Evolutionary conservation across 64 coral and sea anemone species (phyloP), one percentile per base, ranked within the genome.

Genomic region (Porites australiensis): DNA sequence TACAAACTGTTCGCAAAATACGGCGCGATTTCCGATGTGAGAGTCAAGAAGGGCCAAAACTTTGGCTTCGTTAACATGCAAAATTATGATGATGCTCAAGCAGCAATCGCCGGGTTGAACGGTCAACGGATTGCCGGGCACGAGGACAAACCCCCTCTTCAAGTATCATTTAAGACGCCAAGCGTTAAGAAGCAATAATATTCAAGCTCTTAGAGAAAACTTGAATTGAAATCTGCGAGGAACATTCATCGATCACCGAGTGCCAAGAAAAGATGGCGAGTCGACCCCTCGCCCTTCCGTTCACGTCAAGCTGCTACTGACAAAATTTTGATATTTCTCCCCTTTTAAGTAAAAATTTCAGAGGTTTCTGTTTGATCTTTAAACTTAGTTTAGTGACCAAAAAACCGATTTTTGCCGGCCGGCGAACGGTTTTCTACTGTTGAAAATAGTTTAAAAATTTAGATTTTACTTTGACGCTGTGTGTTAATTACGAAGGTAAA

Each of bases 31-130:
- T 87, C 92, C 54, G 90, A 98, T 89, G 89, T 98, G 58, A 77
- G 90, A 87, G 86, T 98, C 74, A 98, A 98, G 89, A 89, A 89
- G 48, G 95, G 94, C 75, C 93, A 98, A 75, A 93, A 93, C 44
- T 98, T 94, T 78, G 95, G 95, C 79, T 98, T 98, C 92, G 92
- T 98, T 68, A 98, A 98, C 83, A 98, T 98, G 95, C 82, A 83
- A 59, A 98, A 85, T 86, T 98, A 98, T 46, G 95, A 98, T 27
- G 95, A 98, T 91, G 95, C 95, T 44, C 94, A 82, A 75, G 82
- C 81, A 68, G 95, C 95, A 15, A 98, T 98, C 75, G 90, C 89
- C 27, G 62, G 85, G 46, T 89, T 98, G 14, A 87, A 98, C 72
- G 89, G 93, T 68, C 81, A 84, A 37, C 61, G 81, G 64, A 44